phyloP scores from a whole-genome alignment of 1,140 invertebrate genomes.

The Lepidotrigona ventralis region DNA sequence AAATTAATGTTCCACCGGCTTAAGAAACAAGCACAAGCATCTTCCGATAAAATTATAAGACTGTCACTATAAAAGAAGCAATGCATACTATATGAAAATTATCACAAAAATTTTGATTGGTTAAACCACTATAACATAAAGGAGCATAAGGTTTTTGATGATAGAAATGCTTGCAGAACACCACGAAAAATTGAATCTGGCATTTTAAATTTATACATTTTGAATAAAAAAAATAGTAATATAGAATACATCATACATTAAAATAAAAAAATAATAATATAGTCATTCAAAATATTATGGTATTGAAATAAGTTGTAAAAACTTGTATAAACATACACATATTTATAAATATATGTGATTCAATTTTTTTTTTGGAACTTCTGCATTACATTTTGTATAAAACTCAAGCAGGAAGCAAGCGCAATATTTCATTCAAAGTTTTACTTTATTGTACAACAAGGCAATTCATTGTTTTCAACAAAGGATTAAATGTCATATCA shows the following conservation, averaged over 20 bases:
- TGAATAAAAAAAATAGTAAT: not conserved
- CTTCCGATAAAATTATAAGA: constrained; percentile 61
- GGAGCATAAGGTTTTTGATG: constrained; percentile 45
- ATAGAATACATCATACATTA: not conserved
- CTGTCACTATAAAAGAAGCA: constrained; percentile 64
- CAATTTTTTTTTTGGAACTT: constrained; percentile 47
- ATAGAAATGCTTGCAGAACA: constrained; percentile 61
- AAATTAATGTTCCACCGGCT: constrained; percentile 61
- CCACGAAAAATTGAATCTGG: constrained; percentile 52
- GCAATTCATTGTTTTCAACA: constrained; percentile 77
- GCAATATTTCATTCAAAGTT: constrained; percentile 74
- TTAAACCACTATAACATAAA: constrained; percentile 50
- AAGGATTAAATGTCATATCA: constrained; percentile 76
- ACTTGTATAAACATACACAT: constrained; percentile 19
- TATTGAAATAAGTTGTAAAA: constrained; percentile 1
- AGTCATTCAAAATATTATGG: constrained; percentile 7
- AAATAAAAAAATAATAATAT: not conserved
- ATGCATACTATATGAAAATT: constrained; percentile 60
- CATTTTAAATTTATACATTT: not conserved
- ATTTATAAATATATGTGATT: constrained; percentile 2
- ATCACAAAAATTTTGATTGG: constrained; percentile 50
- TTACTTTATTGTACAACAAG: constrained; percentile 78
- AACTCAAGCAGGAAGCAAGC: constrained; percentile 74
- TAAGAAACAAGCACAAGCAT: constrained; percentile 70
- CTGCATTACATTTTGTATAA: constrained; percentile 60